Evolutionary conservation across 23 tunicate genomes (phyloP).

Genomic region (Styela plicata): DNA sequence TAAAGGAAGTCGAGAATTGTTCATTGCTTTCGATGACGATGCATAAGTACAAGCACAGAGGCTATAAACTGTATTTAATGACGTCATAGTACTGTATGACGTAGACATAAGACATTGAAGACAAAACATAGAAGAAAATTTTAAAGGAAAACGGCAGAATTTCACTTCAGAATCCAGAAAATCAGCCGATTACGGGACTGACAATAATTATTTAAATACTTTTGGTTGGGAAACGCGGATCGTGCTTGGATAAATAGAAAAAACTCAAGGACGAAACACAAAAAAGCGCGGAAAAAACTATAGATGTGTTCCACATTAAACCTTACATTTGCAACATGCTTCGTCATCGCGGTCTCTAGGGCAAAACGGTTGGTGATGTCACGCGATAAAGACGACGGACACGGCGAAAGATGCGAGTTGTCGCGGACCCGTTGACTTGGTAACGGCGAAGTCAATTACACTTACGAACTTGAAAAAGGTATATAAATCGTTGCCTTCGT

Average conservation of each 20-base stretch:
- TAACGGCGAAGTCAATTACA: neutral
- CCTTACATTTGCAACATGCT: neutral
- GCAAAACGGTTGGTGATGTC: neutral
- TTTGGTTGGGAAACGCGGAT: slow-evolving; percentile 21
- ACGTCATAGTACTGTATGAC: slow-evolving; percentile 29
- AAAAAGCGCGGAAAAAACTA: neutral
- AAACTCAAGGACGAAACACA: slow-evolving; percentile 24
- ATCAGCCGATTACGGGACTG: neutral
- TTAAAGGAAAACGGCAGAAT: neutral
- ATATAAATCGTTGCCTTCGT: slow-evolving; percentile 10
- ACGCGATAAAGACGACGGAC: neutral
- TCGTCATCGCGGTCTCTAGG: neutral
- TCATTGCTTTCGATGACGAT: slow-evolving; percentile 5
- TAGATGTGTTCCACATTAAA: slow-evolving; percentile 18
- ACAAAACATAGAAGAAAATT: neutral
- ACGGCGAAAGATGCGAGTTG: neutral
- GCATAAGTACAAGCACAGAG: neutral
- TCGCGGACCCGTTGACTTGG: slow-evolving; percentile 13
- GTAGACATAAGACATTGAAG: slow-evolving; percentile 10
- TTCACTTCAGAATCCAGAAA: slow-evolving; percentile 3
- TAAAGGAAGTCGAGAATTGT: neutral
- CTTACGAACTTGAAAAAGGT: neutral
- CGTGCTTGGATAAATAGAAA: slow-evolving; percentile 7
- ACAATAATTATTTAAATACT: neutral
- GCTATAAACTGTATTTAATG: slow-evolving; percentile 29